Base-by-base conservation (phyloP, 1,140 invertebrate genomes). In the Mesaphorura yosii region DNA sequence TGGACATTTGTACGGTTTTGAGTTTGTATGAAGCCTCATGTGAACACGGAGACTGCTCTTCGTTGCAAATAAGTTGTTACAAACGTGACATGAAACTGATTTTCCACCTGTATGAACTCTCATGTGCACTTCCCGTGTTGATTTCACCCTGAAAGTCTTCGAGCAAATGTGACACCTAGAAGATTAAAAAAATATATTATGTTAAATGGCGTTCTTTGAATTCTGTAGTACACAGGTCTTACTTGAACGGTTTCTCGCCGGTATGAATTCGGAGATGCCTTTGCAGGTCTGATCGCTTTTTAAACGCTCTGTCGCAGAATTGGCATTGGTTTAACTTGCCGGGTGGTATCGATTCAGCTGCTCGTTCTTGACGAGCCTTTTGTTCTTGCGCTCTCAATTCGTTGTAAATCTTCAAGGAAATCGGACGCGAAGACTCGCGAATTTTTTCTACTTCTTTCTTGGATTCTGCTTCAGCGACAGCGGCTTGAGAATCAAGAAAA, bases 1-100 rank as follows among this genome's bases (percentile, higher is more conserved):
- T 23, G 75, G 65, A 65, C 83, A 85, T 31, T 74, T 72, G 63
- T 82, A 83, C 1, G 81, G 81, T 64, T 40, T 26, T n/a, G 34
- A n/a, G 26, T 44, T 22, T 45, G 79, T 80, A 62, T 82, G 79
- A 0, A 81, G 65, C 49, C 79, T 63, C 78, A 84, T 82, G 64
- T 85, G 83, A 14, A 84, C 77, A 65, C 81, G 82, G 0, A 84
- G 66, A 51, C 74, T 77, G 3, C 77, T 76, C 57, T 77, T 78
- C 0, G 76, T 77, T 7, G 77, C 70, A 63, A 80, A 81, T 22
- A 71, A 59, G 50, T 70, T 72, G 48, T 70, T 71, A 58, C 80
- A 82, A 5, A 80, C 70, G 41, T 78, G 72, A 60, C 80, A 82
- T 14, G 64, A 64, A 53, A 75, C 78, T 25, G 71, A 71, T 64